Evolutionary conservation across 2,113 vertebrate genomes (phyloP), one percentile per base, ranked within the genome.

Genomic region (Gadus chalcogrammus): DNA sequence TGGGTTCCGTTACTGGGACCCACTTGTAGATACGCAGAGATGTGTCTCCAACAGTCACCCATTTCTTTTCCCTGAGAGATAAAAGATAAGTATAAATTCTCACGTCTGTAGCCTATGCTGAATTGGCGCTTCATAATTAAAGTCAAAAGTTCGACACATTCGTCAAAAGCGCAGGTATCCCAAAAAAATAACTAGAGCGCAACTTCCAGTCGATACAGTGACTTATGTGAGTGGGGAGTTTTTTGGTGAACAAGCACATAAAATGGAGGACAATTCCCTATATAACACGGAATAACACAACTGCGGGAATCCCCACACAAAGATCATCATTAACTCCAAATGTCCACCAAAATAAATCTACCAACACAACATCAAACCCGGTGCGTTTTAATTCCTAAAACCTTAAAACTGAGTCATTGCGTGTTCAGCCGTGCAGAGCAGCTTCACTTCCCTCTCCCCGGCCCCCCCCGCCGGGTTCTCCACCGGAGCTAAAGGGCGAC

Each of bases 11-110:
- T 88, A 99, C 96, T 1, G 97, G 97, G 15, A 99, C 96, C 97
- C 97, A 99, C 88, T 99, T 99, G 92, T 96, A 99, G 94, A 99
- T 98, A 62, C 97, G 92, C 61, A 99, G 94, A 48, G 97, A 99
- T 0, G 97, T 98, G 90, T 99, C 97, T 6, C 96, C 97, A 24
- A 99, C 96, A 0, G 97, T 98, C 89, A 99, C 97, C 97, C 96
- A 98, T 82, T 98, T 99, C 93, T 99, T 98, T 92, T 99, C 97
- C 97, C 97, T 99, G 90, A 53, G 15, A 0, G 5, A 27, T 27
- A 70, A 5, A 58, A 11, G 28, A 55, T 9, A 18, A 61, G 20
- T 4, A 13, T 60, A n/a, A 18, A 20, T 61, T 12, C 59, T 61
- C 9, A 5, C 59, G 11, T 22, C 11, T 20, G 8, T 20, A 20